A percentile compares a stretch with the other conserved stretches of the same genome.
phyloP scores from a whole-genome alignment of 1,140 invertebrate species.

The Meloidogyne exigua region DNA sequence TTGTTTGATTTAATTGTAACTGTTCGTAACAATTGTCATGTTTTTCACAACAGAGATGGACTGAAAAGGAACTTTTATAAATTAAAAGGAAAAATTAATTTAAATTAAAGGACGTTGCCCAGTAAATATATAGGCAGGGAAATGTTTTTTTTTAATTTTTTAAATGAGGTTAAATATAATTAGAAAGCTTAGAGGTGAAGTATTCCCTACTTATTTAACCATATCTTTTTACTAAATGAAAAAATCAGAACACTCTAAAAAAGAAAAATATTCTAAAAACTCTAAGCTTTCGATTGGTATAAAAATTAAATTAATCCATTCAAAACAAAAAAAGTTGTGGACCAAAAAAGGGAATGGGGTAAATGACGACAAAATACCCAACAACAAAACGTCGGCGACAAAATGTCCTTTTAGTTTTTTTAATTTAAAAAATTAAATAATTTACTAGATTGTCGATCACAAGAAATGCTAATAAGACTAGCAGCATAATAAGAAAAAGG shows the following conservation, averaged over 20 bases:
- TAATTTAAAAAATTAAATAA: neutral
- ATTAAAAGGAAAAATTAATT: neutral
- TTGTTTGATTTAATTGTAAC: slow-evolving; percentile 27
- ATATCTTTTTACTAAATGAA: neutral
- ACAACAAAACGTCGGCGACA: neutral
- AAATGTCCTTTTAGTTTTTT: neutral
- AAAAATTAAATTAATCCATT: neutral
- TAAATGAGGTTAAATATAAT: too few relatives aligned
- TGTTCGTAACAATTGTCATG: slow-evolving; percentile 36
- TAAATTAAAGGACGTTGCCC: neutral
- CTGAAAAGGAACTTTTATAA: neutral
- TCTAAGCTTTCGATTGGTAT: neutral
- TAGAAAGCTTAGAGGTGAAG: too few relatives aligned
- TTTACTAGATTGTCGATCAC: slow-evolving; percentile 30
- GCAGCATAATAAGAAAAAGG: slow-evolving; percentile 34
- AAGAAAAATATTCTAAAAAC: neutral
- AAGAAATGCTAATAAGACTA: slow-evolving; percentile 26
- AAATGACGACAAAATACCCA: too few relatives aligned
- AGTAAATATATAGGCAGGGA: too few relatives aligned
- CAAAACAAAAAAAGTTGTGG: neutral
- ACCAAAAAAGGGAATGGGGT: neutral
- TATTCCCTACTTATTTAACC: neutral
- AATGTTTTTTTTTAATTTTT: too few relatives aligned
- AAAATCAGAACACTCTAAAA: neutral
- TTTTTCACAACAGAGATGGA: slow-evolving; percentile 30